These are phyloP conservation scores for Electrona antarctica DNA, from an alignment of 2,113 vertebrate species.

Conservation along the genomic window DNA sequence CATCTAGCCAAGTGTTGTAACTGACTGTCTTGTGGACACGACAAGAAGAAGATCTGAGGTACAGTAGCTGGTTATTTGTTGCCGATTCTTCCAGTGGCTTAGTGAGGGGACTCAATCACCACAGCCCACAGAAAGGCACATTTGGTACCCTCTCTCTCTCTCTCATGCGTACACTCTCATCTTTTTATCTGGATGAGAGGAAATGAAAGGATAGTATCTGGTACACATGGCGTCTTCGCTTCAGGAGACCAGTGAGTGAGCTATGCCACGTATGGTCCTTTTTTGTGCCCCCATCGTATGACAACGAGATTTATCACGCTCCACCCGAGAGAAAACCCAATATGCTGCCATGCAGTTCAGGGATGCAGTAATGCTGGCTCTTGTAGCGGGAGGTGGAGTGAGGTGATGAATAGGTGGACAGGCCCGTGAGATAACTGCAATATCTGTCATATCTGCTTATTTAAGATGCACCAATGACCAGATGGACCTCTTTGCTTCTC, in stretches of 20 bases:
- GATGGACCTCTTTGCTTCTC: background rate
- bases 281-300: conserved; percentile 40
- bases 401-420: conserved; percentile 26
- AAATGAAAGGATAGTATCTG: conserved; percentile 80
- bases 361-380: conserved; percentile 24
- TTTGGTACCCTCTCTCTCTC: conserved; percentile 50
- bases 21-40: no score
- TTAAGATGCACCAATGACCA: background rate
- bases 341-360: conserved; percentile 22
- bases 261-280: conserved; percentile 21
- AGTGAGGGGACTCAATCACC: conserved; percentile 73
- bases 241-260: conserved; percentile 42
- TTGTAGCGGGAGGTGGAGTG: conserved; percentile 13
- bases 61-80: conserved; percentile 64
- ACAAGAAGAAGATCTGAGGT: no score
- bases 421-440: conserved; percentile 11
- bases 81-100: conserved; percentile 65
- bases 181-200: conserved; percentile 74
- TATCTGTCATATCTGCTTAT: no score
- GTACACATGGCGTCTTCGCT: conserved; percentile 29
- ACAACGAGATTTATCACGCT: conserved; percentile 46
- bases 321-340: conserved; percentile 14
- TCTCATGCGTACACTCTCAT: conserved; percentile 44
- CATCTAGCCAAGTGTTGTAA: no score
- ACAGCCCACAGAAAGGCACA: conserved; percentile 67